Percentiles rank a stretch among this genome's conserved stretches.
These are phyloP conservation scores for Poeciliopsis retropinna DNA, from an alignment of 2,113 vertebrate species.

Conservation along the genomic window DNA sequence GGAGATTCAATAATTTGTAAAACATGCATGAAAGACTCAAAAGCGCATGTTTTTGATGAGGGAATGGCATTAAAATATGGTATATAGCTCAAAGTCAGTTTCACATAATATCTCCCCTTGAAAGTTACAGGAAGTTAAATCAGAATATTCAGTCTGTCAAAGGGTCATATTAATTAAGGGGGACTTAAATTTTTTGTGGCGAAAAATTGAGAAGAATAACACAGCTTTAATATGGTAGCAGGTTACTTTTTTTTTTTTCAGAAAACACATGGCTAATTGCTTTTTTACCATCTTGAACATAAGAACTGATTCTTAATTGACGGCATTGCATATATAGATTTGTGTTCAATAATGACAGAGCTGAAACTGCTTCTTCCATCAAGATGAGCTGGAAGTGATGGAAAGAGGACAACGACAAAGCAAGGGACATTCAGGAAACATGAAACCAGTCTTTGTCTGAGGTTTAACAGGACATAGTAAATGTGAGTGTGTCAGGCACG, in stretches of 20 bases:
- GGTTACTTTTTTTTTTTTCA: slow-evolving; percentile 9
- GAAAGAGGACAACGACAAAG: slow-evolving; percentile 35
- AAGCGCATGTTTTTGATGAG: no score
- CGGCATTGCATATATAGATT: not conserved
- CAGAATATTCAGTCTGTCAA: not conserved
- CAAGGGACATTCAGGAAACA: slow-evolving; percentile 25
- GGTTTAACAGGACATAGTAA: slow-evolving; percentile 12
- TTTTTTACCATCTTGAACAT: slow-evolving; percentile 15
- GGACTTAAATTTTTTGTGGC: slow-evolving; percentile 12
- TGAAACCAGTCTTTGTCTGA: slow-evolving; percentile 39
- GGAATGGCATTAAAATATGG: no score
- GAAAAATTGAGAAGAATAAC: slow-evolving; percentile 21
- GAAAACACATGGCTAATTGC: slow-evolving; percentile 44
- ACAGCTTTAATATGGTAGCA: slow-evolving; percentile 32
- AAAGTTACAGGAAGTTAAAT: not conserved
- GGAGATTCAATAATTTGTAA: no score
- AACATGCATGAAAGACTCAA: no score
- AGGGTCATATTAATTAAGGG: slow-evolving; percentile 40
- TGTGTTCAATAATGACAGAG: not conserved
- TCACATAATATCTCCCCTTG: no score
- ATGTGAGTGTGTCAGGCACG: slow-evolving; percentile 28
- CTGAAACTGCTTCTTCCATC: slow-evolving; percentile 24
- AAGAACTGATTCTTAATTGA: not conserved
- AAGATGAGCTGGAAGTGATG: slow-evolving; percentile 7
- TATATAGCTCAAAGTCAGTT: no score